Base-by-base conservation (phyloP, 2,797 vertebrate species). In the Acipenser oxyrinchus region DNA sequence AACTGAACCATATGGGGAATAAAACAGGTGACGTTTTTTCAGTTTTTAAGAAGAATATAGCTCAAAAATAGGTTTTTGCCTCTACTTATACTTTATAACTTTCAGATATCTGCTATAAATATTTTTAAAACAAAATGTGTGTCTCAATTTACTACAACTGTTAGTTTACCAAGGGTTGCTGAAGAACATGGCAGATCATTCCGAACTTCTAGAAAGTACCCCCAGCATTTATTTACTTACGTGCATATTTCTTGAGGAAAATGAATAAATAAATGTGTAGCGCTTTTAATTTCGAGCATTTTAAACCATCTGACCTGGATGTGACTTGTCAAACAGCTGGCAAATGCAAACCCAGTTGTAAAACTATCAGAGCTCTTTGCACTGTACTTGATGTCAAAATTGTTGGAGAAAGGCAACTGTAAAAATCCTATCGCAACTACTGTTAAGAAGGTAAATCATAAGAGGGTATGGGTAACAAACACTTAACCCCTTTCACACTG, bases 91-190 rank as follows among this genome's bases (percentile, higher is more conserved):
- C 88, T 92, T 93, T 91, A 91, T 92, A 93, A 93, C 93, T 94
- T 95, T 93, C 90, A 90, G 92, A 94, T 90, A 82, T 80, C 84
- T 90, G 92, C 91, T 90, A 90, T 92, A 94, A 95, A 94, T 95
- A 93, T 93, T 95, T 95, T 95, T 93, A 93, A 93, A 92, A 85
- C 91, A 81, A 78, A 86, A 91, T 83, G 86, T 91, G 84, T 78
- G 91, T 95, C 86, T 95, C 90, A 90, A 92, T 95, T 94, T 89
- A 93, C 93, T 95, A 94, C 90, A 91, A 92, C 86, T 90, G 91
- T 92, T 86, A 88, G 92, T 92, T 90, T 88, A 90, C 90, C 87
- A 91, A 91, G 90, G 90, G 89, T 87, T 85, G 89, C 86, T 80
- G 72, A 76, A 85, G 78, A 76, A 77, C 80, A 83, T 83, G 80